Conservation (phyloP, 2,797 vertebrate species). For the Squalus acanthias region DNA sequence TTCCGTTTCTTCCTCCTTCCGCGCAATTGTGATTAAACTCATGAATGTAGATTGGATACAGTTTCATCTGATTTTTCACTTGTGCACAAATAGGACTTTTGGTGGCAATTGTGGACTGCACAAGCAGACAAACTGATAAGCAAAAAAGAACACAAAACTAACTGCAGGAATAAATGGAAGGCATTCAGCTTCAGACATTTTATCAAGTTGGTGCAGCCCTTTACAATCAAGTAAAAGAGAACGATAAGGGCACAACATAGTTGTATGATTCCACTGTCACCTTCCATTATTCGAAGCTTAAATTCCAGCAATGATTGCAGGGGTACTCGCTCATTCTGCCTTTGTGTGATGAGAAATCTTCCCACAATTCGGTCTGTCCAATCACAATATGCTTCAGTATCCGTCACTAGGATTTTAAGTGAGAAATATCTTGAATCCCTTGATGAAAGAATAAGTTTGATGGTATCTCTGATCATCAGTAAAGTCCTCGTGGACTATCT, state of each 20-base stretch:
- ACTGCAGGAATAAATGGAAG: not conserved
- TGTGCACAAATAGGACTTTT: not conserved
- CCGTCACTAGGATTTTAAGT: not conserved
- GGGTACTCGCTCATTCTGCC: not conserved
- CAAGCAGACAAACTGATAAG: not conserved
- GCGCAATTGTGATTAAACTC: not conserved
- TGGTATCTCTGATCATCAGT: constrained; percentile 15
- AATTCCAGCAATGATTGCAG: constrained; percentile 2
- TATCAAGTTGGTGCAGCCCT: not conserved
- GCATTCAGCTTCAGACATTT: not conserved
- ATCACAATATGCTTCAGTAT: not conserved
- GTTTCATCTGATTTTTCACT: not conserved
- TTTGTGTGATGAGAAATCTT: not conserved
- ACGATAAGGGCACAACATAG: not conserved
- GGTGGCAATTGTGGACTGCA: no score
- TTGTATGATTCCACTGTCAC: not conserved
- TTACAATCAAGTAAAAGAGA: not conserved
- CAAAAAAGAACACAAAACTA: not conserved
- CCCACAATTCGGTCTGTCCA: not conserved
- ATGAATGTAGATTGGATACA: not conserved
- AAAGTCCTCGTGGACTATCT: not conserved
- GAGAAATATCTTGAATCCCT: not conserved
- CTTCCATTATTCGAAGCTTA: constrained; percentile 22
- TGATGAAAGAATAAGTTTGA: not conserved
- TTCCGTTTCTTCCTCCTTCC: not conserved